Evolutionary conservation across 2,113 vertebrate genomes (phyloP), one percentile per base, ranked within the genome.

Genomic region (Vidua chalybeata): DNA sequence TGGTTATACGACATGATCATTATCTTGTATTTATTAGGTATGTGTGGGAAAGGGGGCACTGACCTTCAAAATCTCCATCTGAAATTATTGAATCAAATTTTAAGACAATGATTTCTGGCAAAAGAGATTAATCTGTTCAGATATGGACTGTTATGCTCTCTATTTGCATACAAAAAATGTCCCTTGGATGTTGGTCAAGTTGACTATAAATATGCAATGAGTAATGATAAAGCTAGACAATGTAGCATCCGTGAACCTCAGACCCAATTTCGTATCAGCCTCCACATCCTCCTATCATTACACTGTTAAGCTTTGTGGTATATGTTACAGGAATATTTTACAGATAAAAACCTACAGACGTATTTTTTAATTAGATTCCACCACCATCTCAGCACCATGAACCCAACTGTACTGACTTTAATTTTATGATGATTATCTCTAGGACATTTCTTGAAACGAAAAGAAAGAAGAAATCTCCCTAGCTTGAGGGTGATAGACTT

Each of bases 371-470:
- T 33, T 86, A 23, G 7, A 26, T 79, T 86, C 19, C 15, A 51
- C 20, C 12, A 33, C 26, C 0, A 4, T 14, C 27, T 27, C n/a
- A 2, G 3, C 21, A 66, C 28, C 18, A 33, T 5, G n/a, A 39
- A 46, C 3, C 19, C 3, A 2, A 15, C 28, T 49, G 13, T n/a
- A 54, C 14, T 64, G 24, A 15, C 7, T 87, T 67, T 52, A 46
- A 66, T 94, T 68, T 93, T 49, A 58, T 56, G 18, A 84, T 46
- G 1, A 58, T 75, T 83, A 72, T 86, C 48, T 89, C 56, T 48
- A 59, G 49, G 35, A 48, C 8, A 68, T 58, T 72, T 26, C 17
- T 46, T 67, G 46, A 85, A 81, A 78, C 15, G 67, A 84, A 80
- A 69, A 77, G 6, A 52, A 67, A 49, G 28, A 62, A 49, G 17